Evolutionary conservation across 2,888 invertebrate species (phyloP), one percentile per base, ranked within the genome.

Genomic region (Gasteruption jaculator): DNA sequence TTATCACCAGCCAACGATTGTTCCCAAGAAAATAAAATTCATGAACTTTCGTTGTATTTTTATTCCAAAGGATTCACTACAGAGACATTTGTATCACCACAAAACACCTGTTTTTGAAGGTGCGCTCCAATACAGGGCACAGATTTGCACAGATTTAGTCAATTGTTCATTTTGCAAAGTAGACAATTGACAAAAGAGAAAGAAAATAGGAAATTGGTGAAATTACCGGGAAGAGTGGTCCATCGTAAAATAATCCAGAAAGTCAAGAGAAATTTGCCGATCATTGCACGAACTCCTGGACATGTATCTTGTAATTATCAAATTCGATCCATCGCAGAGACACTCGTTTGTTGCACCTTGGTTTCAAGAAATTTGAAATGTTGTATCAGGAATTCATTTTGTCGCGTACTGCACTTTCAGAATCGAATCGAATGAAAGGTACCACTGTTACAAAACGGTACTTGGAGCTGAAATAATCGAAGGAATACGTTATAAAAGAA

Each of bases 391-490:
- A n/a, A n/a, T n/a, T n/a, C n/a, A n/a, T n/a, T n/a, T n/a, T n/a
- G n/a, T n/a, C n/a, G n/a, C n/a, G n/a, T n/a, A n/a, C n/a, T n/a
- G n/a, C n/a, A n/a, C n/a, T n/a, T n/a, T n/a, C n/a, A n/a, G n/a
- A n/a, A n/a, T n/a, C n/a, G n/a, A n/a, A n/a, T n/a, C n/a, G n/a
- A n/a, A n/a, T n/a, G n/a, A n/a, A n/a, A n/a, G n/a, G n/a, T n/a
- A n/a, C n/a, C n/a, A n/a, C n/a, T n/a, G n/a, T n/a, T n/a, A n/a
- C n/a, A n/a, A n/a, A n/a, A n/a, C n/a, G n/a, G n/a, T n/a, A n/a
- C n/a, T n/a, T 52, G 53, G 44, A 47, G 50, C 63, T 60, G 67
- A 67, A 67, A 68, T 65, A 68, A 68, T 65, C 60, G 56, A 54
- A 50, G 48, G 49, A 55, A 56, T 56, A 52, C 42, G 49, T 50